Evolutionary conservation across 2,888 invertebrate genomes (phyloP).

Genomic region (Erannis defoliaria): DNA sequence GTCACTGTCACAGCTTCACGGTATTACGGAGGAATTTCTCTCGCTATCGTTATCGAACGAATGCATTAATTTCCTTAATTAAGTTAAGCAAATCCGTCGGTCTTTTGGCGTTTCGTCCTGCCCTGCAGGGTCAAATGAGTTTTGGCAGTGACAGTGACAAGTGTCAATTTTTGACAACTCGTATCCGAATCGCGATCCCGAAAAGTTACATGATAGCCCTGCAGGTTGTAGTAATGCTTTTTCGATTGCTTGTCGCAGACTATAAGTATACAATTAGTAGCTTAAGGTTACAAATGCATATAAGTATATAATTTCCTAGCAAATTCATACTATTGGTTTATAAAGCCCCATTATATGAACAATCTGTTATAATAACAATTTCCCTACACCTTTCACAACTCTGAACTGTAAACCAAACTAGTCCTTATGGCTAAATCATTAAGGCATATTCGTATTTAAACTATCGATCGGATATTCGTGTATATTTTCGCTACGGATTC

Average conservation of each 20-base stretch:
- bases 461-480: slow-evolving; percentile 51
- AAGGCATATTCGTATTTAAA: slow-evolving; percentile 41
- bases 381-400: slow-evolving; percentile 12
- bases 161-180: too few relatives aligned
- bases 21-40: too few relatives aligned
- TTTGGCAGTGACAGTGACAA: too few relatives aligned
- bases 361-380: slow-evolving; percentile 1
- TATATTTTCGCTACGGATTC: slow-evolving; percentile 60
- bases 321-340: slow-evolving; percentile 3
- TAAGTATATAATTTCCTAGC: not conserved
- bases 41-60: too few relatives aligned
- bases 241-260: not conserved
- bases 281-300: not conserved
- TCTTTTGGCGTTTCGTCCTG: too few relatives aligned
- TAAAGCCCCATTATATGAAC: not conserved
- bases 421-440: slow-evolving; percentile 27
- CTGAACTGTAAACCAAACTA: slow-evolving; percentile 13
- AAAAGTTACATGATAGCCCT: too few relatives aligned
- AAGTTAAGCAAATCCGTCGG: too few relatives aligned
- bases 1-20: too few relatives aligned
- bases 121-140: too few relatives aligned
- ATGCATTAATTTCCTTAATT: too few relatives aligned
- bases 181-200: too few relatives aligned
- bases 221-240: too few relatives aligned
- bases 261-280: not conserved